A percentile compares a stretch with the other conserved stretches of the same genome.
phyloP scores from a whole-genome alignment of 2,888 invertebrate genomes.

The Linyphia triangularis region DNA sequence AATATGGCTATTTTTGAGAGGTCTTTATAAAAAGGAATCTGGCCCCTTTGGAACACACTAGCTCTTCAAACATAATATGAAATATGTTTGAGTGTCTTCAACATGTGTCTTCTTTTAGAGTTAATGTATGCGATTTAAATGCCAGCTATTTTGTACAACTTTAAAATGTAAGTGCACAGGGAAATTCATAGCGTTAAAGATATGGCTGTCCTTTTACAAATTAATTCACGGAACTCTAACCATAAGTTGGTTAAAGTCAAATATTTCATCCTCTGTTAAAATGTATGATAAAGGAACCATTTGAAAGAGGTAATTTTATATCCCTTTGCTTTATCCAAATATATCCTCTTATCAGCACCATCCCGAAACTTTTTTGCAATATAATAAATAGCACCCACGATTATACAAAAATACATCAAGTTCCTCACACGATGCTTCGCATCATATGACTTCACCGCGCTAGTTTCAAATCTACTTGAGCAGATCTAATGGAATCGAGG shows the following conservation, averaged over 20 bases:
- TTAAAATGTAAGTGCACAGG: too few species aligned
- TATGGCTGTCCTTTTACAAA: too few species aligned
- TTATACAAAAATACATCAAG: not conserved
- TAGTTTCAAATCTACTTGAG: not conserved
- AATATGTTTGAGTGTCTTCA: too few species aligned
- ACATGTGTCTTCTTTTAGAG: too few species aligned
- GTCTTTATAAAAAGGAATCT: too few species aligned
- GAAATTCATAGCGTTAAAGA: too few species aligned
- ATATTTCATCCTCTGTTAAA: not conserved
- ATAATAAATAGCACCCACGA: conserved; percentile 3
- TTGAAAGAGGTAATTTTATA: not conserved
- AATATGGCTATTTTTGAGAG: too few species aligned
- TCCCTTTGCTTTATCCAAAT: not conserved
- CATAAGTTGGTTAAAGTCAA: not conserved
- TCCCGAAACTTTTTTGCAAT: not conserved
- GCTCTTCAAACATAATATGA: too few species aligned
- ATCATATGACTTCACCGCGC: not conserved
- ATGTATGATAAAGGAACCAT: not conserved
- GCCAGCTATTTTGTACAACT: too few species aligned
- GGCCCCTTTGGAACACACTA: too few species aligned
- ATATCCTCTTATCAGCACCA: not conserved
- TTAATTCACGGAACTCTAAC: too few species aligned
- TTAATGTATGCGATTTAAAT: too few species aligned
- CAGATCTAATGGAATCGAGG: not conserved
- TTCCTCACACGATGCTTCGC: not conserved